phyloP scores from a whole-genome alignment of 2,888 invertebrate species.

The Ptilodon capucinus region DNA sequence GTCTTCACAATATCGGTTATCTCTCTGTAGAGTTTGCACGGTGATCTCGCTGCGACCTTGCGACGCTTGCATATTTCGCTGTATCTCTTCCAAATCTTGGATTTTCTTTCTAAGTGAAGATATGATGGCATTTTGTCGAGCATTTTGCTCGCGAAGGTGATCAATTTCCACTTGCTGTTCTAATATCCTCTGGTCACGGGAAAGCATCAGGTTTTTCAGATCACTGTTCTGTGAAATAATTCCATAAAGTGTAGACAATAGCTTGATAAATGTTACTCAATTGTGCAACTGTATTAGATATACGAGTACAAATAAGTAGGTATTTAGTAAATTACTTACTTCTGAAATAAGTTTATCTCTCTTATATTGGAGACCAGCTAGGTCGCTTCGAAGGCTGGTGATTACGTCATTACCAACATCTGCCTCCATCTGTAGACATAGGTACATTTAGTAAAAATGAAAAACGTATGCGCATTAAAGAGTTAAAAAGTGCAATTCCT shows the following conservation, averaged over 20 bases:
- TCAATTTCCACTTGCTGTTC: conserved; percentile 92
- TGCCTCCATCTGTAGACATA: conserved; percentile 79
- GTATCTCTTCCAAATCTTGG: conserved; percentile 90
- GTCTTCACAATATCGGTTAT: conserved; percentile 87
- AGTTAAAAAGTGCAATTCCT: background rate
- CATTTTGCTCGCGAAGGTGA: conserved; percentile 90
- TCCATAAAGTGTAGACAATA: background rate
- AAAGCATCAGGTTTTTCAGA: conserved; percentile 86
- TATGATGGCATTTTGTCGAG: conserved; percentile 91
- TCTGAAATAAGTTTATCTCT: conserved; percentile 90
- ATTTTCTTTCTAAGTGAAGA: conserved; percentile 90
- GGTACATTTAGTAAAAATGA: background rate
- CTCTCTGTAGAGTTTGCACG: conserved; percentile 88
- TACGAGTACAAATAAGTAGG: background rate
- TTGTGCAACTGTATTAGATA: no score
- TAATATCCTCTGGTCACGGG: conserved; percentile 87
- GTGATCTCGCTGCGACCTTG: conserved; percentile 87
- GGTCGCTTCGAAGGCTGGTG: conserved; percentile 90
- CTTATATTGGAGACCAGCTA: conserved; percentile 93
- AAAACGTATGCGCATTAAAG: background rate
- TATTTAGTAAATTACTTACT: conserved; percentile 67
- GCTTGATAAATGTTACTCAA: no score
- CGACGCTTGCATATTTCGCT: conserved; percentile 84
- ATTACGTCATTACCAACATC: conserved; percentile 85
- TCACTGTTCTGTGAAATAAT: conserved; percentile 84